Conservation (phyloP, 2,797 vertebrate genomes). For the Psittacula echo region DNA sequence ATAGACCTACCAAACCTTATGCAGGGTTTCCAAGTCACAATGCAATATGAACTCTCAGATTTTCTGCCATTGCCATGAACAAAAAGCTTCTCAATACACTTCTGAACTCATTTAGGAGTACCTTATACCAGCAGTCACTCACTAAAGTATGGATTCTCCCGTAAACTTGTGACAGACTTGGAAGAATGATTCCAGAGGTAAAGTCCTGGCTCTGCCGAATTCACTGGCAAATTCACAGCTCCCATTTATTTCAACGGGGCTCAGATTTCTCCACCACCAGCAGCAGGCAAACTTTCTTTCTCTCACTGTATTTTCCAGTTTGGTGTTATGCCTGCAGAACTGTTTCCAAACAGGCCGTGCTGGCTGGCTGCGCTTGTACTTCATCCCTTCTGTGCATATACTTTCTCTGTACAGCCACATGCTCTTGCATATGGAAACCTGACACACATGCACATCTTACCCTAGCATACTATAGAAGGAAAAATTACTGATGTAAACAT, state of each 20-base stretch:
- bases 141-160: background rate
- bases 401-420: background rate
- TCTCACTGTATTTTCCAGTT: background rate
- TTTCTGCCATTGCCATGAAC: background rate
- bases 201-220: background rate
- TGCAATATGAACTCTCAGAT: background rate
- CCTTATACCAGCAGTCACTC: accelerated
- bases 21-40: background rate
- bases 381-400: background rate
- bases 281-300: background rate
- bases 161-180: background rate
- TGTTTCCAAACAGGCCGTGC: background rate
- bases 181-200: background rate
- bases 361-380: background rate
- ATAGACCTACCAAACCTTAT: background rate
- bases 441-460: background rate
- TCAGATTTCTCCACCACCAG: background rate
- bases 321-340: background rate
- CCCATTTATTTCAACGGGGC: background rate
- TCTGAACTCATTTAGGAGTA: background rate
- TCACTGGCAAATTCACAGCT: background rate
- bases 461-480: background rate
- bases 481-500: background rate
- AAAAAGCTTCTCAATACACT: background rate
- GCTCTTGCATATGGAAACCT: background rate